Evolutionary conservation across 2,888 invertebrate genomes (phyloP).

Genomic region (Epirrhoe alternata): DNA sequence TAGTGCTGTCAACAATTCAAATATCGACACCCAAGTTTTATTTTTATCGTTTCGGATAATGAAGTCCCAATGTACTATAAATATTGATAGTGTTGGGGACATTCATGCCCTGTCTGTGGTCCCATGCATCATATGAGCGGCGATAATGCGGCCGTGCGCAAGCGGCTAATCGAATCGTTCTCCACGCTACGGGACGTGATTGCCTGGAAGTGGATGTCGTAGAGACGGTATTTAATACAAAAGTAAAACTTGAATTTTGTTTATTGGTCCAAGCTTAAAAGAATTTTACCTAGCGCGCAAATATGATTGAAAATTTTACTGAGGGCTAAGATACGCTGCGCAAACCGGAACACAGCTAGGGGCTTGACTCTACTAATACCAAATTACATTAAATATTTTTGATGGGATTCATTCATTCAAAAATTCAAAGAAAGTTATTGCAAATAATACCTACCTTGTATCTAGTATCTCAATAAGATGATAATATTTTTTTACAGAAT

Average conservation of each 20-base stretch:
- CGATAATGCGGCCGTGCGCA: slow-evolving; percentile 47
- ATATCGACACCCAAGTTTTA: slow-evolving; percentile 32
- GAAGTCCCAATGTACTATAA: slow-evolving; percentile 42
- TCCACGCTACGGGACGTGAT: slow-evolving; percentile 52
- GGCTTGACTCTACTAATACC: too few species aligned
- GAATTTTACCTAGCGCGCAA: too few species aligned
- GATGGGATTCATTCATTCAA: too few species aligned
- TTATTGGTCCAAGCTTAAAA: too few species aligned
- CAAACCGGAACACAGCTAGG: too few species aligned
- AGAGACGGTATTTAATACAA: slow-evolving; percentile 4
- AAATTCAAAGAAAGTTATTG: too few species aligned
- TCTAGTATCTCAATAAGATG: too few species aligned
- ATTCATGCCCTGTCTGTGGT: slow-evolving; percentile 38
- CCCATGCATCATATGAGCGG: slow-evolving; percentile 56
- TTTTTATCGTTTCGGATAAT: slow-evolving; percentile 31
- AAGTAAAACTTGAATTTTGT: background rate
- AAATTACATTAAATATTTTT: too few species aligned
- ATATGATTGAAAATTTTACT: too few species aligned
- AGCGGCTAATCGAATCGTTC: slow-evolving; percentile 62
- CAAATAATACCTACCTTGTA: too few species aligned
- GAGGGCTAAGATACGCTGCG: too few species aligned
- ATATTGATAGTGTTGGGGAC: slow-evolving; percentile 43
- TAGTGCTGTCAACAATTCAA: slow-evolving; percentile 36
- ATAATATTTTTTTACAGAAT: too few species aligned
- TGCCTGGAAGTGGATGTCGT: slow-evolving; percentile 25